Conservation (phyloP, 2,888 invertebrate species). For the Corbicula japonica region DNA sequence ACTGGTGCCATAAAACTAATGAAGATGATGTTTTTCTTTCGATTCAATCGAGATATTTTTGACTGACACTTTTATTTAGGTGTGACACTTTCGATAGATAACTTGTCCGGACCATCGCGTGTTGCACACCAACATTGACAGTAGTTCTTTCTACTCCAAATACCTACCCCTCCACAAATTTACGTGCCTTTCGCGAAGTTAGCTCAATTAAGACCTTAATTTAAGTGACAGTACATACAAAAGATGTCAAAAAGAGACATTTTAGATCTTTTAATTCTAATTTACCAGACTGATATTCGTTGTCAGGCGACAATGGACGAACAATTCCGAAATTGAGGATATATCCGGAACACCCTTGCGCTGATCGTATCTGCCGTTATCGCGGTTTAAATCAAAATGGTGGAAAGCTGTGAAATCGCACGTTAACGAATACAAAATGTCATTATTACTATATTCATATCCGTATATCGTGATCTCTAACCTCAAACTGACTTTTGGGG, state of each 20-base stretch:
- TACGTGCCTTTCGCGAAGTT: conserved; percentile 6
- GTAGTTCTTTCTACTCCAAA: neutral
- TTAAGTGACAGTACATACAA: conserved; percentile 33
- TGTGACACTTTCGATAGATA: conserved; percentile 26
- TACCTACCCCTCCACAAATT: conserved; percentile 20
- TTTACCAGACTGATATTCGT: neutral
- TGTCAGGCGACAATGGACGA: conserved; percentile 33
- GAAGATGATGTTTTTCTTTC: conserved; percentile 2
- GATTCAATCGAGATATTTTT: neutral
- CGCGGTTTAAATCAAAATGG: conserved; percentile 37
- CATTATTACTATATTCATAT: neutral
- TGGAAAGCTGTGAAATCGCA: conserved; percentile 38
- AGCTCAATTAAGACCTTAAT: conserved; percentile 8
- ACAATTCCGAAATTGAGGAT: conserved; percentile 14
- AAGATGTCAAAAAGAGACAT: conserved; percentile 41
- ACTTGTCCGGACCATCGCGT: conserved; percentile 12
- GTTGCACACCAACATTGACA: conserved; percentile 13
- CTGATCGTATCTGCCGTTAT: conserved; percentile 42
- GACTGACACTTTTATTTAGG: conserved; percentile 3
- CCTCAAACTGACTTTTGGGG: conserved; percentile 2
- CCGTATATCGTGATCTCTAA: conserved; percentile 5
- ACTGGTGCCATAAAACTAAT: neutral
- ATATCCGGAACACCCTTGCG: conserved; percentile 49
- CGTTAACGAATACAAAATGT: conserved; percentile 3
- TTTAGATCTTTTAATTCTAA: conserved; percentile 20